Base-by-base conservation (phyloP, 2,113 vertebrate genomes). In the Tamias sibiricus region DNA sequence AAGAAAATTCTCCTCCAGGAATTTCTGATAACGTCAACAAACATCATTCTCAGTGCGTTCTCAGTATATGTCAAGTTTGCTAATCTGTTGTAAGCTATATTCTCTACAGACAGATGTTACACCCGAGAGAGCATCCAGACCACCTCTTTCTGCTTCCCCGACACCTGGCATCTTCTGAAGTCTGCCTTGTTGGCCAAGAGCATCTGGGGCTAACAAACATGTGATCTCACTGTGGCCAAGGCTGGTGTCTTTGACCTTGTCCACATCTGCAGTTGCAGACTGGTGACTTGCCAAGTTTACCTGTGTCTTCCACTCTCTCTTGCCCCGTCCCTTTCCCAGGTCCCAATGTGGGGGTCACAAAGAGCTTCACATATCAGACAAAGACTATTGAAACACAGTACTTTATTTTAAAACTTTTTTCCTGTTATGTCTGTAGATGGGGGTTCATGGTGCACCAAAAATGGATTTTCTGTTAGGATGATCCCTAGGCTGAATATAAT, bases 71-170 rank as follows among this genome's bases (percentile, higher is more conserved):
- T 98, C 94, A 98, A 97, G 97, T 97, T 97, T 47, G 95, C 96
- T 98, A 98, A 98, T 98, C 98, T 98, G 97, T 93, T 98, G 98
- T 98, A 98, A 98, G 96, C 98, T 97, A 92, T 98, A 98, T 97
- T 98, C 98, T 98, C 98, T 89, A 87, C 96, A 98, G 98, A 98
- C 98, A 98, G 98, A 98, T 95, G 96, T 94, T 97, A 98, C 76
- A 96, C 98, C 94, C 95, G 96, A 95, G 97, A 98, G 97, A 97
- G 95, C 97, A 96, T 94, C 84, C 97, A 98, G 98, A 98, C 98
- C 98, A 97, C 98, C 98, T 98, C 97, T 98, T 98, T 97, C 98
- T 98, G 93, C 95, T 97, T 98, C 97, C 97, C 97, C 97, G 98
- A 98, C 97, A 97, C 98, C 93, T 97, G 97, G 97, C 96, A 98